A percentile compares a stretch with the other conserved stretches of the same genome.
phyloP scores from a whole-genome alignment of 2,113 vertebrate genomes.

The Pontoporia blainvillei region DNA sequence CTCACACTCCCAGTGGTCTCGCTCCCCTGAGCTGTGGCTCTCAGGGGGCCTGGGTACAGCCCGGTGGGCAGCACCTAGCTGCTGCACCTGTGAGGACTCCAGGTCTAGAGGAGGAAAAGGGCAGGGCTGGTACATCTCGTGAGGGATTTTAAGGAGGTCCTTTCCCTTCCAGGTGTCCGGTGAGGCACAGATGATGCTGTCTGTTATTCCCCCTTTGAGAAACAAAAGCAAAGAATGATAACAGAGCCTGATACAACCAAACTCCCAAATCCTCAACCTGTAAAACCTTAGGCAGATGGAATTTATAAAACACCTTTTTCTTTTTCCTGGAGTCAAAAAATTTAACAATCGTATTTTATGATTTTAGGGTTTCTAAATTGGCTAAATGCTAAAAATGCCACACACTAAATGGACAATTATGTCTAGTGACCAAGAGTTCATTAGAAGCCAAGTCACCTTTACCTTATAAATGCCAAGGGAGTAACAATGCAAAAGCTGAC shows the following conservation, averaged over 20 bases:
- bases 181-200: constrained; percentile 86
- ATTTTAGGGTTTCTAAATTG: constrained; percentile 48
- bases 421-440: constrained; percentile 36
- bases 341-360: constrained; percentile 29
- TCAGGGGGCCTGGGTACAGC: constrained; percentile 39
- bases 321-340: neutral
- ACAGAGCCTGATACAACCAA: neutral
- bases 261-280: neutral
- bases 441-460: constrained; percentile 24
- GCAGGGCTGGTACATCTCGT: constrained; percentile 92
- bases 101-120: neutral
- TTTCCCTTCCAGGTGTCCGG: constrained; percentile 88
- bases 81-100: constrained; percentile 61
- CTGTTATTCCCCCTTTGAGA: constrained; percentile 88
- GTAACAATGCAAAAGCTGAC: neutral
- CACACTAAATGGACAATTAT: neutral
- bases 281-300: neutral
- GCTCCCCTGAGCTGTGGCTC: neutral
- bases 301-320: neutral
- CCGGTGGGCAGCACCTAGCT: constrained; percentile 76
- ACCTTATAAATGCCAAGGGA: neutral
- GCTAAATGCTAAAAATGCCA: constrained; percentile 25
- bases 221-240: constrained; percentile 24
- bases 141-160: constrained; percentile 92
- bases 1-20: constrained; percentile 81